Evolutionary conservation across 2,797 vertebrate species (phyloP).

Genomic region (Brachyalestes nurse): DNA sequence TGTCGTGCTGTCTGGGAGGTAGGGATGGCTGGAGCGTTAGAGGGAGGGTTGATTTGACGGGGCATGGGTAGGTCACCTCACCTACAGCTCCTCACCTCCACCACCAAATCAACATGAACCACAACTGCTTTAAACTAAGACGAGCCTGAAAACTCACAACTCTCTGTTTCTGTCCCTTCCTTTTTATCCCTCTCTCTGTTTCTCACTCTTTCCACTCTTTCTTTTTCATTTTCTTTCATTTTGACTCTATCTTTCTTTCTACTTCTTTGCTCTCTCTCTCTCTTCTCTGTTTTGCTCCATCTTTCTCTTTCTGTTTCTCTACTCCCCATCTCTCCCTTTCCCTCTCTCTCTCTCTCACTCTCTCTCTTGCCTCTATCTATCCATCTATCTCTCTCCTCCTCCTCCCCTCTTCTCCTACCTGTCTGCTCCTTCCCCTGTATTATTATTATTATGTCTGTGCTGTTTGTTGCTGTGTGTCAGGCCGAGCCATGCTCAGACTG

Average conservation of each 20-base stretch:
- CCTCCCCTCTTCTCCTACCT: conserved; percentile 69
- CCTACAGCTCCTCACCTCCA: conserved; percentile 77
- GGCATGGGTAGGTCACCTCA: conserved; percentile 82
- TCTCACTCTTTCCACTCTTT: background rate
- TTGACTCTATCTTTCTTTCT: background rate
- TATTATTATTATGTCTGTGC: conserved; percentile 72
- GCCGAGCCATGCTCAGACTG: conserved; percentile 67
- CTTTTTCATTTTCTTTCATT: background rate
- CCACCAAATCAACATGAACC: conserved; percentile 80
- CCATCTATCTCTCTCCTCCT: conserved; percentile 66
- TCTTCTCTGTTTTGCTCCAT: background rate
- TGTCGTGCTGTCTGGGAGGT: conserved; percentile 35
- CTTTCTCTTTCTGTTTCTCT: conserved; percentile 18
- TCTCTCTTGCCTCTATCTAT: background rate
- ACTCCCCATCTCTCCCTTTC: conserved; percentile 69
- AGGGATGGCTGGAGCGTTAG: conserved; percentile 54
- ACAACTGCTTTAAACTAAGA: conserved; percentile 76
- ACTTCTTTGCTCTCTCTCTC: background rate
- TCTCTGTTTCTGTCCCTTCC: background rate
- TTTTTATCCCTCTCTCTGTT: background rate
- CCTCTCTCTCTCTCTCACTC: background rate
- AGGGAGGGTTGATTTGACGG: conserved; percentile 69
- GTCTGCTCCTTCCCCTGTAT: conserved; percentile 71
- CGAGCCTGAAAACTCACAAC: conserved; percentile 35
- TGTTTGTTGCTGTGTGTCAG: conserved; percentile 57